Percentiles rank a stretch among this genome's conserved stretches.
Evolutionary conservation across 64 coral and sea anemone genomes (phyloP).

Genomic region (Stylophora pistillata): DNA sequence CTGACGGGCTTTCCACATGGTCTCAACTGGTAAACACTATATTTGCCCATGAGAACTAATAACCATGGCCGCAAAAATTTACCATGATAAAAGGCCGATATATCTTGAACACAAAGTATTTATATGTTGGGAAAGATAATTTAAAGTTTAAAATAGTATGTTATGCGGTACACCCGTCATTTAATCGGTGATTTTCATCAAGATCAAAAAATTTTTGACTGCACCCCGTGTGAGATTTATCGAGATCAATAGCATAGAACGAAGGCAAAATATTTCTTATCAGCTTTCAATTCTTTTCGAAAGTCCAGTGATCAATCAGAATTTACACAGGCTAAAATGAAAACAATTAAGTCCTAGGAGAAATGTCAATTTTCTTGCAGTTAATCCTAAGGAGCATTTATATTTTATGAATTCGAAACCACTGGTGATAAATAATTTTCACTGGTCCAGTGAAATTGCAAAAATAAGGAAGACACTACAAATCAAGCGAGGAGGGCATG

Average conservation of each 20-base stretch:
- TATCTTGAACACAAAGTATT: too few species aligned
- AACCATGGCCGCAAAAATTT: too few species aligned
- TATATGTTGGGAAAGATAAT: background rate
- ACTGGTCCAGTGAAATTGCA: background rate
- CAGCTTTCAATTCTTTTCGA: background rate
- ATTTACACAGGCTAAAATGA: background rate
- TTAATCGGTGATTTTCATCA: background rate
- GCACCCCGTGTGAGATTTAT: background rate
- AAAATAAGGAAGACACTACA: background rate
- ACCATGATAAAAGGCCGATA: too few species aligned
- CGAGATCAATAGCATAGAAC: background rate
- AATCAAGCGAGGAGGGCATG: background rate
- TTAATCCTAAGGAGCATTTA: background rate
- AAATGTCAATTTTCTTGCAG: background rate
- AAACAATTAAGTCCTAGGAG: background rate
- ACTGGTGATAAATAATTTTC: background rate
- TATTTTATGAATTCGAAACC: slow-evolving; percentile 18
- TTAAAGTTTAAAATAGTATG: background rate
- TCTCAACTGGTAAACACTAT: too few species aligned
- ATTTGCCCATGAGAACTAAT: too few species aligned
- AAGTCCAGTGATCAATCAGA: background rate
- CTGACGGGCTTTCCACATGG: too few species aligned
- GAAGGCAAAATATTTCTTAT: background rate
- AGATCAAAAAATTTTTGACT: background rate
- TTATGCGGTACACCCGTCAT: background rate